Base-by-base conservation (phyloP, 2,113 vertebrate species). In the Phasianus colchicus region DNA sequence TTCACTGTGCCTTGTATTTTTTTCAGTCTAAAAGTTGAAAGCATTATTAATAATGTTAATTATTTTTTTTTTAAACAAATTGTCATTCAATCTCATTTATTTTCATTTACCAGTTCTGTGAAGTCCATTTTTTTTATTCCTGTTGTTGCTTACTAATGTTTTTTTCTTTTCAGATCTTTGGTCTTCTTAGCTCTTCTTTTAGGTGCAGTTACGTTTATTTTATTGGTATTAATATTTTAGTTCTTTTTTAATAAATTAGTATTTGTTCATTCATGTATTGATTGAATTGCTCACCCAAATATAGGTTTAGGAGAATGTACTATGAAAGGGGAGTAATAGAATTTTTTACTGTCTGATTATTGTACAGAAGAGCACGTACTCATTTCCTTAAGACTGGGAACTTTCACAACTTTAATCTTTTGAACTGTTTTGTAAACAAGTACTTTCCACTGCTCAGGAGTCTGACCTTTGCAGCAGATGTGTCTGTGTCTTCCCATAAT, bases 401-500 rank as follows among this genome's bases (percentile, higher is more conserved):
- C 55, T 10, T 75, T 92, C 9, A 6, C 74, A 70, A 66, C 57
- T 91, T 83, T 79, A 13, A 79, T 73, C 65, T 50, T 86, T 94
- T 89, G 58, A 70, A n/a, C 30, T 50, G 15, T 83, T 63, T 73
- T 34, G 50, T 43, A 95, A 92, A 81, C 60, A 84, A 81, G 47
- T 16, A 61, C 84, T 92, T 83, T 32, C 38, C 27, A 32, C 38
- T 86, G 74, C 32, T 90, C 36, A n/a, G 42, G 47, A 89, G n/a
- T 81, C 32, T 71, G 66, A 54, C 11, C 22, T 87, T 18, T 92
- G 21, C 88, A 86, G 64, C 24, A 90, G 65, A 12, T 66, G 27
- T 83, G 8, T 83, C 93, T 96, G 10, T 96, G 58, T 78, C 60
- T 92, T 91, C 86, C 78, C 84, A 72, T 77, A 87, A 61, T 72